phyloP scores from a whole-genome alignment of 2,888 invertebrate species.

The Napeogenes inachia region DNA sequence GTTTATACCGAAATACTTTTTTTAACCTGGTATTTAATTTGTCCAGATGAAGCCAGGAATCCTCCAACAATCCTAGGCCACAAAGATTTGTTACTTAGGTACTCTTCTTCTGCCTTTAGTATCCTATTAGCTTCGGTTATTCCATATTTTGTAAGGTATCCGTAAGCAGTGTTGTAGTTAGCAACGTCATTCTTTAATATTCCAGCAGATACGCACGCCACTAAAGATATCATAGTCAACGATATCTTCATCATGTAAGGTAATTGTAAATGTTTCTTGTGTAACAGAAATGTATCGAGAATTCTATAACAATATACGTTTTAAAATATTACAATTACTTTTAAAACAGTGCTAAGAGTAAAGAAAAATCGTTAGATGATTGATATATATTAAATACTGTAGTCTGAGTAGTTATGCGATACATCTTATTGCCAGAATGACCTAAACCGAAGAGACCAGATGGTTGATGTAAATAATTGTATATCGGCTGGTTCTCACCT shows the following conservation, averaged over 20 bases:
- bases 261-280: not conserved
- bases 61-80: conserved; percentile 43
- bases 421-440: too few relatives aligned
- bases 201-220: conserved; percentile 15
- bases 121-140: conserved; percentile 46
- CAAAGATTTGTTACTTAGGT: conserved; percentile 20
- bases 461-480: too few relatives aligned
- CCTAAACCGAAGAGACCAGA: too few relatives aligned
- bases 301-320: not conserved
- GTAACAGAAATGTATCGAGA: conserved; percentile 3
- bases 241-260: conserved; percentile 16
- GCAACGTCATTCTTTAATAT: conserved; percentile 6
- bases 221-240: conserved; percentile 12
- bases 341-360: not conserved
- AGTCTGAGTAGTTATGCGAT: too few relatives aligned
- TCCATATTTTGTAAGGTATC: conserved; percentile 45
- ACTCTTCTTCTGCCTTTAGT: conserved; percentile 39
- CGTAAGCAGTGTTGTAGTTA: conserved; percentile 36
- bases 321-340: not conserved
- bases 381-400: too few relatives aligned
- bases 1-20: too few relatives aligned
- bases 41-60: conserved; percentile 38
- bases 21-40: conserved; percentile 44
- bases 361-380: too few relatives aligned
- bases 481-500: too few relatives aligned